Base-by-base conservation (phyloP, 2,113 vertebrate genomes). In the Nematolebias whitei region DNA sequence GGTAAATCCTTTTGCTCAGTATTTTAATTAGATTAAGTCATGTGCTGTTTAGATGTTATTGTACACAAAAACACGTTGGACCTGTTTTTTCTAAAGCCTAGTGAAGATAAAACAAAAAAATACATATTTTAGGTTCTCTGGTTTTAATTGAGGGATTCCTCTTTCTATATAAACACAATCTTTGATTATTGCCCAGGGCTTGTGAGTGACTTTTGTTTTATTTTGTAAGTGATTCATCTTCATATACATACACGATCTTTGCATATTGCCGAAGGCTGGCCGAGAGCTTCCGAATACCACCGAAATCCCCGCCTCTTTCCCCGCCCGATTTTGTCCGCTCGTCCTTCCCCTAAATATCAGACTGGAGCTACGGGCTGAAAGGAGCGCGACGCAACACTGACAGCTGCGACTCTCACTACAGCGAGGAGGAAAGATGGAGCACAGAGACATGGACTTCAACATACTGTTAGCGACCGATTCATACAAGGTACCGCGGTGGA, bases 401-500 rank as follows among this genome's bases (percentile, higher is more conserved):
- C 90, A 88, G 87, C 80, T 83, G 82, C 63, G 75, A 85, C 72
- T 76, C 79, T 83, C 63, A 74, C 63, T 61, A 86, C 75, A 71
- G 18, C 71, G 65, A 74, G 74, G 79, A 86, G 59, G 82, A 94
- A 95, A 93, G 91, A 98, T 97, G 96, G 95, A 96, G 85, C 92
- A 91, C 88, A 80, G 92, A 71, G 92, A 93, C 88, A 54, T 84
- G 38, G 94, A 94, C 74, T 97, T 98, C 93, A 98, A 94, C 79
- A 94, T 98, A 70, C 78, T 98, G 76, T 71, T 98, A 52, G 95
- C 95, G 54, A 98, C 96, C 19, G 96, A 98, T 51, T 98, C 96
- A 5, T 98, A 98, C 89, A 98, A 98, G 96, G 96, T 97, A 92
- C 56, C 51, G 39, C 16, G 9, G 15, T 0, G 53, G 39, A 20